Percentiles rank a stretch among this genome's conserved stretches.
phyloP scores from a whole-genome alignment of 2,113 vertebrate species.

The Myiozetetes cayanensis region DNA sequence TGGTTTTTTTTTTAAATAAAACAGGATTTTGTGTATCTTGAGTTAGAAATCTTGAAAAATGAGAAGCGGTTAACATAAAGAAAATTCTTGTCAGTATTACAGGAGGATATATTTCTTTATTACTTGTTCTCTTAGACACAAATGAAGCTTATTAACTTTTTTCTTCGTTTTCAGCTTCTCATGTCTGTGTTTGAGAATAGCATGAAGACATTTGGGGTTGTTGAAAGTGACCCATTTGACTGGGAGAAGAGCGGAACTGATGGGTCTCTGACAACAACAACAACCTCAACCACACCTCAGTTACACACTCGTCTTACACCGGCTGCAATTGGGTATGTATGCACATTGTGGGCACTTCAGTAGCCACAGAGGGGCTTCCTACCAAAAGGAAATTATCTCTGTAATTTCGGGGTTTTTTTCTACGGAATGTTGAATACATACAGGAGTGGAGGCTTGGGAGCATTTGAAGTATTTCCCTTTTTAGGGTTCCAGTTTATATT shows the following conservation, averaged over 20 bases:
- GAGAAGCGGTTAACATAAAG: background rate
- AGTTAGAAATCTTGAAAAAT: background rate
- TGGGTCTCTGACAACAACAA: conserved; percentile 85
- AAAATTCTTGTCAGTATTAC: background rate
- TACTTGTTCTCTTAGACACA: background rate
- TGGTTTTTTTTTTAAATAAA: background rate
- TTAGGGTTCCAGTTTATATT: background rate
- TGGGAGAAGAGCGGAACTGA: conserved; percentile 94
- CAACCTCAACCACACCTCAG: conserved; percentile 89
- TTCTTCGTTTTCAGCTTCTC: conserved; percentile 82
- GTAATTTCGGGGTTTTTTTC: background rate
- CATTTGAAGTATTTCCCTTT: background rate
- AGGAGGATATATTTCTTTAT: background rate
- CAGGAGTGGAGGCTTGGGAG: background rate
- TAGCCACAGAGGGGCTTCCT: background rate
- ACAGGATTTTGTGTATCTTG: background rate
- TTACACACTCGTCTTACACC: conserved; percentile 94
- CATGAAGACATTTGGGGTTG: conserved; percentile 92
- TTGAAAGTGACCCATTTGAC: conserved; percentile 95
- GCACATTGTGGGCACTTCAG: background rate
- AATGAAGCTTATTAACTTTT: background rate
- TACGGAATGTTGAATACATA: background rate
- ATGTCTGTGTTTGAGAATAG: conserved; percentile 96
- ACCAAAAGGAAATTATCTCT: background rate
- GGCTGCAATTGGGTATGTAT: conserved; percentile 89